Evolutionary conservation across 2,888 invertebrate species (phyloP), one percentile per base, ranked within the genome.

Genomic region (Muscina levida): DNA sequence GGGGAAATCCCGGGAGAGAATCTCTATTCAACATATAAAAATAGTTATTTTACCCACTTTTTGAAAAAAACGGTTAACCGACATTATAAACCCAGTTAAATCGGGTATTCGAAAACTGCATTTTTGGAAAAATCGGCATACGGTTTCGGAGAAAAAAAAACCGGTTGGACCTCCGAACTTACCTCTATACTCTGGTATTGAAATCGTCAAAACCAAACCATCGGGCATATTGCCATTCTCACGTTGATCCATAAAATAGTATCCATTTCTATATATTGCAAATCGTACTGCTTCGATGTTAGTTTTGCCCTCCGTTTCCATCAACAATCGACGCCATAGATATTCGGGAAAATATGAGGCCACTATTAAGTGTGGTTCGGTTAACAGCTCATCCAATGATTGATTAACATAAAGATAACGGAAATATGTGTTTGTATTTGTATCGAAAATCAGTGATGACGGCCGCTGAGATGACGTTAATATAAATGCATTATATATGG

Each of bases 381-480:
- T 39, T 1, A 56, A 11, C 39, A 77, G 22, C 11, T 74, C n/a
- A 8, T 74, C 66, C 2, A 81, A 0, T 6, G 71, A 59, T 15
- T 77, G 59, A 62, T 81, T 77, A 13, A 81, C 17, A 39, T 77
- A 67, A 0, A 81, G 17, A 56, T 59, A 81, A 11, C 62, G 66
- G 17, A 74, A 57, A 46, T 19, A 42, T 15, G 62, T 19, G 1
- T 46, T 57, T 0, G 73, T 71, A 8, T 71, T 24, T 2, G 10
- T 0, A 19, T 81, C 77, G 48, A 26, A 73, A 4, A 2, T n/a
- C 31, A 22, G 13, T 51, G 59, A n/a, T 44, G 11, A 11, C 26
- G 39, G 24, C 10, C 17, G 31, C 0, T 31, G 13, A 2, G 19
- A 3, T 5, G 31, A 31, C 8, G 31, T 31, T 3, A 8, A 5